A percentile compares a stretch with the other conserved stretches of the same genome.
Conservation (phyloP, 1,140 invertebrate genomes). For the Conus ventricosus region DNA sequence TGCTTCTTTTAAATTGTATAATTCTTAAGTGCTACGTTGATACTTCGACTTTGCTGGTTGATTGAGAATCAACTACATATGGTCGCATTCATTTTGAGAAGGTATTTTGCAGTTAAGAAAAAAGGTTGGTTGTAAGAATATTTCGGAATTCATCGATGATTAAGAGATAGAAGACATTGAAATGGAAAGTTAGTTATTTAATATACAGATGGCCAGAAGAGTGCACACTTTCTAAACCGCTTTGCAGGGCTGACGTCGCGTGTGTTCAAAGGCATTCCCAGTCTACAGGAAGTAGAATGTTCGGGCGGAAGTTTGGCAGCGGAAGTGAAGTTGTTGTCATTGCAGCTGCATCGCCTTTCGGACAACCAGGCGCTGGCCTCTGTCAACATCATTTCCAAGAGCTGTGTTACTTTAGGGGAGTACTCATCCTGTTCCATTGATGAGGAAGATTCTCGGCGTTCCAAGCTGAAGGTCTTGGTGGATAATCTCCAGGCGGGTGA, state of each 20-base stretch:
- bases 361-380: neutral
- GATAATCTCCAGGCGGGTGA: neutral
- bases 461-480: neutral
- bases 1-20: too few relatives aligned
- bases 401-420: neutral
- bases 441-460: neutral
- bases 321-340: conserved; percentile 12
- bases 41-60: too few relatives aligned
- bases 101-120: too few relatives aligned
- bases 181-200: too few relatives aligned
- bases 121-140: too few relatives aligned
- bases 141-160: too few relatives aligned
- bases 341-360: neutral
- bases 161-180: too few relatives aligned
- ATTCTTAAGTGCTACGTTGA: too few relatives aligned
- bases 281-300: conserved; percentile 33
- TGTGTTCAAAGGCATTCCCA: conserved; percentile 5
- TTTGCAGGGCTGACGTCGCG: conserved; percentile 16
- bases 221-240: neutral
- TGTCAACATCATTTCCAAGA: neutral
- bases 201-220: too few relatives aligned
- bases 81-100: too few relatives aligned
- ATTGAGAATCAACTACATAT: too few relatives aligned
- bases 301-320: conserved; percentile 8
- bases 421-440: conserved; percentile 21